phyloP scores from a whole-genome alignment of 2,113 vertebrate species.

The Octodon degus region DNA sequence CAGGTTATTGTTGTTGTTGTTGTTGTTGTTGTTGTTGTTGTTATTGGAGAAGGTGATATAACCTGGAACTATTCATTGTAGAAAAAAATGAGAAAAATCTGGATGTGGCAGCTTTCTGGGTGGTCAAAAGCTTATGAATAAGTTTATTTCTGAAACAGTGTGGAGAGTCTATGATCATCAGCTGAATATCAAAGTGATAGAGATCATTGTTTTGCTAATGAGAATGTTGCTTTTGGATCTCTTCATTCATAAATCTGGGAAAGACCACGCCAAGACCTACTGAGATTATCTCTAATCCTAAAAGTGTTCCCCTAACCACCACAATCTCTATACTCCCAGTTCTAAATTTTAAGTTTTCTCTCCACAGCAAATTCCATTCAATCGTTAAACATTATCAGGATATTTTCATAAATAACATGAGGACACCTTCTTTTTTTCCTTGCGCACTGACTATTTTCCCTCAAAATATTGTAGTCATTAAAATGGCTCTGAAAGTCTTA shows the following conservation, averaged over 20 bases:
- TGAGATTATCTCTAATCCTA: neutral
- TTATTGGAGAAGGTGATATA: conserved; percentile 72
- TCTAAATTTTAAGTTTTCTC: neutral
- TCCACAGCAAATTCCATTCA: neutral
- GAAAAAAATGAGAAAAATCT: neutral
- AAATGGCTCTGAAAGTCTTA: conserved; percentile 22
- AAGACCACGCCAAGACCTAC: neutral
- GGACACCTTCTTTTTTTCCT: neutral
- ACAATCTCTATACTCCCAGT: neutral
- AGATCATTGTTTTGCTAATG: conserved; percentile 27
- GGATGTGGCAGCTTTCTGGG: neutral
- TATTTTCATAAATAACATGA: conserved; percentile 41
- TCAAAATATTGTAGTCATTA: conserved; percentile 43
- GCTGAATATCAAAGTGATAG: conserved; percentile 45
- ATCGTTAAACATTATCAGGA: neutral
- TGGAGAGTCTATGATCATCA: neutral
- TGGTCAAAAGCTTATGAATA: neutral
- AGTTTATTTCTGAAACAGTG: neutral
- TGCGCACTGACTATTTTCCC: neutral
- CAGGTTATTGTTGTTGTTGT: neutral
- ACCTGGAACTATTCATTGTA: conserved; percentile 63
- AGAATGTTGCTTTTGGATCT: conserved; percentile 42
- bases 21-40: neutral
- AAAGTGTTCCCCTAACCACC: neutral
- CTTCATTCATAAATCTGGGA: neutral